These are phyloP conservation scores for Creontiades dilutus DNA, from an alignment of 2,888 invertebrate species.

Conservation along the genomic window DNA sequence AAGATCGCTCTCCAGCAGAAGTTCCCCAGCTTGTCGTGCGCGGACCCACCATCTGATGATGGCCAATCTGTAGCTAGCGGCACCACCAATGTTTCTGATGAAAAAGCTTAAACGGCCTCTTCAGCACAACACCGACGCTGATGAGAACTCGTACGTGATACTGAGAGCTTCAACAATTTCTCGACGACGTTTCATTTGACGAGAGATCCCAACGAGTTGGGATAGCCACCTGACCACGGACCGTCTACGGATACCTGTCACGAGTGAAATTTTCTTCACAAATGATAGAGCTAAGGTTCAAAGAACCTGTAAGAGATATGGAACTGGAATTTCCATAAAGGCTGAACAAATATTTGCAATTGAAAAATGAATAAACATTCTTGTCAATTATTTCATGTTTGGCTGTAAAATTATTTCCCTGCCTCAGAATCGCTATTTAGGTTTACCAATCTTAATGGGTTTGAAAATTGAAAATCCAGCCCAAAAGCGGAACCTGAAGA, in stretches of 20 bases:
- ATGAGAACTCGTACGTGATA: neutral
- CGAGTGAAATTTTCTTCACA: neutral
- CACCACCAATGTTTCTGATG: conserved; percentile 83
- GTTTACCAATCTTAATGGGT: too few relatives aligned
- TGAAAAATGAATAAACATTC: neutral
- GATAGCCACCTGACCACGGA: conserved; percentile 61
- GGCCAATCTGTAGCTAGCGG: conserved; percentile 85
- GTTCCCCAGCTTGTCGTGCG: conserved; percentile 88
- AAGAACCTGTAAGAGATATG: neutral
- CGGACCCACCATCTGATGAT: conserved; percentile 80
- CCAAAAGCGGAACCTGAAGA: too few relatives aligned
- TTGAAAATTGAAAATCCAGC: too few relatives aligned
- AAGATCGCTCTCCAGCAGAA: conserved; percentile 86
- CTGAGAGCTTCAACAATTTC: neutral
- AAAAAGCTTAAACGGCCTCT: conserved; percentile 81
- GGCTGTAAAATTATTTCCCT: neutral
- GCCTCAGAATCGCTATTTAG: too few relatives aligned
- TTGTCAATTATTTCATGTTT: neutral
- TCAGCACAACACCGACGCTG: conserved; percentile 79
- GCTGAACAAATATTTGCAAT: conserved; percentile 9
- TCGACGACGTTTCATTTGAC: neutral
- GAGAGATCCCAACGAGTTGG: conserved; percentile 40
- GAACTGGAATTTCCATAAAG: conserved; percentile 13
- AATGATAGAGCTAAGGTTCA: neutral
- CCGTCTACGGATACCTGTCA: neutral